Evolutionary conservation across 2,888 invertebrate genomes (phyloP), one percentile per base, ranked within the genome.

Genomic region (Sialis lutaria): DNA sequence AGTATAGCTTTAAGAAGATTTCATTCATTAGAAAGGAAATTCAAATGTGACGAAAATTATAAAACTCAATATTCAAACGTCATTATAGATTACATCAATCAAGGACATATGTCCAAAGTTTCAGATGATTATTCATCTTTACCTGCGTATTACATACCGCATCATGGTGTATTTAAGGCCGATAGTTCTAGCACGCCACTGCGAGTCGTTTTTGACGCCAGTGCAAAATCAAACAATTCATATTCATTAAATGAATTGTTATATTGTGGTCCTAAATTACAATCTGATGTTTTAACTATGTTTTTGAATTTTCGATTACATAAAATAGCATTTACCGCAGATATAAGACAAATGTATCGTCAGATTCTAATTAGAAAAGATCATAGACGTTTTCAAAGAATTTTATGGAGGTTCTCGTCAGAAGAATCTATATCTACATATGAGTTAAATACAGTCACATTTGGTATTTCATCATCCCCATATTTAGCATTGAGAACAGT

Each of bases 121-220:
- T 3, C 8, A 13, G 35, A 5, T 6, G 4, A 9, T 33, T n/a
- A 33, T 6, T 9, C 5, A n/a, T n/a, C 9, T 35, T 9, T 35
- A 10, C 13, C 30, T 5, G 40, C 10, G 8, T 48, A 37, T 31
- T 53, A 42, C 13, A 44, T 51, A 5, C 49, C 49, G 9, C 54
- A 54, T 46, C 52, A 50, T 42, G 47, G 44, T 7, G 50, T 54
- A 4, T 34, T 46, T 47, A n/a, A n/a, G n/a, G n/a, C n/a, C n/a
- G n/a, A n/a, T n/a, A n/a, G n/a, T n/a, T n/a, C n/a, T n/a, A n/a
- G n/a, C n/a, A n/a, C n/a, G n/a, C n/a, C n/a, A n/a, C n/a, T n/a
- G n/a, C n/a, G n/a, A n/a, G n/a, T n/a, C n/a, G n/a, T n/a, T n/a
- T n/a, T n/a, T n/a, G n/a, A n/a, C n/a, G n/a, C n/a, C n/a, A n/a